phyloP scores from a whole-genome alignment of 2,797 vertebrate species.

The Distichodus sexfasciatus region DNA sequence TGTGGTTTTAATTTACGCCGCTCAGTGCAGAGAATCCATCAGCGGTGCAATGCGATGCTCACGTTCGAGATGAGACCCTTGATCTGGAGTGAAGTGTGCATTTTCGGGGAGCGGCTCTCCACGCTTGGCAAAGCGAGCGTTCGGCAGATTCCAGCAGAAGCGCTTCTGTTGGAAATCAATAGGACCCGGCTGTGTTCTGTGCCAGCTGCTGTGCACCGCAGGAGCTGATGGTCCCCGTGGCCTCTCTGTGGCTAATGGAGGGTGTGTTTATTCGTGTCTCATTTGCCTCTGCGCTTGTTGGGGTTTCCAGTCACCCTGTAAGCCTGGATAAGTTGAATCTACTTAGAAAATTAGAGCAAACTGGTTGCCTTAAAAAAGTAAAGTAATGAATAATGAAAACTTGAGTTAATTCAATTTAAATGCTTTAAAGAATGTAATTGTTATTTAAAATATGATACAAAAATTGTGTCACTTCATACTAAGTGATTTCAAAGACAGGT shows the following conservation, averaged over 20 bases:
- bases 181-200: slow-evolving; percentile 20
- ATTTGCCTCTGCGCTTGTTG: slow-evolving; percentile 7
- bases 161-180: slow-evolving; percentile 14
- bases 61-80: slow-evolving; percentile 11
- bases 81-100: slow-evolving; percentile 19
- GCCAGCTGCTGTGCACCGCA: slow-evolving; percentile 3
- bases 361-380: no score
- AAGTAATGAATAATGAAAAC: no score
- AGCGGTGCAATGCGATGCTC: slow-evolving; percentile 23
- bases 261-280: slow-evolving; percentile 15
- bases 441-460: no score
- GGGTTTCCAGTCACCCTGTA: neutral
- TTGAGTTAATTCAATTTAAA: no score
- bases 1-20: slow-evolving; percentile 47
- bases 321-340: no score
- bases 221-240: slow-evolving; percentile 13
- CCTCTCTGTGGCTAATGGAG: slow-evolving; percentile 6
- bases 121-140: slow-evolving; percentile 25
- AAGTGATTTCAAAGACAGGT: no score
- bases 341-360: no score
- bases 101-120: slow-evolving; percentile 19
- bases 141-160: slow-evolving; percentile 25
- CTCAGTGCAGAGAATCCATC: slow-evolving; percentile 29
- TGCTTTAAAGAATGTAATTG: no score
- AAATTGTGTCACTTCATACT: no score